A percentile compares a stretch with the other conserved stretches of the same genome.
phyloP scores from a whole-genome alignment of 2,888 invertebrate genomes.

The Hypercompe scribonia region DNA sequence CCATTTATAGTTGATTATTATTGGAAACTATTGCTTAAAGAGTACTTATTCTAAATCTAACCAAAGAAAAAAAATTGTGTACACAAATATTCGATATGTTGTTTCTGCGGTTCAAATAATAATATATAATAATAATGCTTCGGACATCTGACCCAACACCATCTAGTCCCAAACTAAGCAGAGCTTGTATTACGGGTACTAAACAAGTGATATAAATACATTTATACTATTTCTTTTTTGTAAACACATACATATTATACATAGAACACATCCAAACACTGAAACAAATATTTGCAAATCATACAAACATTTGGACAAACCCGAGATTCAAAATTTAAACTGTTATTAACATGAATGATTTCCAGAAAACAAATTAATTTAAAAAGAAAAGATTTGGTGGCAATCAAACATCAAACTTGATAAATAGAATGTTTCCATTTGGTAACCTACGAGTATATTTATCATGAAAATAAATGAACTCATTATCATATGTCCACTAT shows the following conservation, averaged over 20 bases:
- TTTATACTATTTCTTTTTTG: too few relatives aligned
- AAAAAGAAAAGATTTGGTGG: neutral
- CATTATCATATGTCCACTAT: neutral
- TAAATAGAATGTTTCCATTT: neutral
- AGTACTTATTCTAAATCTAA: neutral
- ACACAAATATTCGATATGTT: neutral
- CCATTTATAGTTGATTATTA: slow-evolving; percentile 3
- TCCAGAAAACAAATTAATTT: neutral
- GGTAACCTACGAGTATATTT: neutral
- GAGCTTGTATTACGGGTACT: too few relatives aligned
- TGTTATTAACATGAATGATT: neutral
- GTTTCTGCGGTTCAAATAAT: neutral
- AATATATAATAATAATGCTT: too few relatives aligned
- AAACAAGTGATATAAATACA: too few relatives aligned
- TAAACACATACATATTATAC: too few relatives aligned
- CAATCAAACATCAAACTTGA: neutral
- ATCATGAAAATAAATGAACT: neutral
- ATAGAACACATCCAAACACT: too few relatives aligned
- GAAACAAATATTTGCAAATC: too few relatives aligned
- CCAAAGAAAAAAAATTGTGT: neutral
- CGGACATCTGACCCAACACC: too few relatives aligned
- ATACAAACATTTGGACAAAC: too few relatives aligned
- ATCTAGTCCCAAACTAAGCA: too few relatives aligned
- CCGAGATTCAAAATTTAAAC: too few relatives aligned
- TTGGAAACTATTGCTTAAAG: slow-evolving; percentile 3